Percentiles rank a stretch among this genome's conserved stretches.
These are phyloP conservation scores for Proterorhinus semilunaris DNA, from an alignment of 2,113 vertebrate genomes.

Conservation along the genomic window DNA sequence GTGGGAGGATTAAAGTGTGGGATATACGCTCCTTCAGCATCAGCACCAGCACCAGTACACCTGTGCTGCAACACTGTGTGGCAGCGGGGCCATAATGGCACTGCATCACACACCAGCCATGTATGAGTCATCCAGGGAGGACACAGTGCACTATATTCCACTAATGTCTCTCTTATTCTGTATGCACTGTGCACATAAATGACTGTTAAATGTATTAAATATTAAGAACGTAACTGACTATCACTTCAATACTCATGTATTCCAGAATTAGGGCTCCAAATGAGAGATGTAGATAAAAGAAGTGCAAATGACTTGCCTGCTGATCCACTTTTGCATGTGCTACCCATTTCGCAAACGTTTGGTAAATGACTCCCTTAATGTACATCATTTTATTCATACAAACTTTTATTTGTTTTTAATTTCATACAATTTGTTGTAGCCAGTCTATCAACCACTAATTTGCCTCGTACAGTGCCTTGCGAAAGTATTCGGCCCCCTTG, in stretches of 20 bases:
- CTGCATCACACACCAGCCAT: constrained; percentile 33
- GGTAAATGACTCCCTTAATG: not conserved
- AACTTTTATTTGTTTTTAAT: not conserved
- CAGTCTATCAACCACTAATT: not conserved
- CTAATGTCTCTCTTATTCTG: constrained; percentile 1
- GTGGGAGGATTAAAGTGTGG: constrained; percentile 46
- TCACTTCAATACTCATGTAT: not conserved
- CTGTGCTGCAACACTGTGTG: constrained; percentile 12
- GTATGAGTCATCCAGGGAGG: constrained; percentile 41
- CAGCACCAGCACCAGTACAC: not conserved
- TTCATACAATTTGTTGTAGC: not conserved
- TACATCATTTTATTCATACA: not conserved
- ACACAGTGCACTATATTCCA: constrained; percentile 9
- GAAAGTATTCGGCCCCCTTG: too few species aligned
- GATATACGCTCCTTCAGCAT: constrained; percentile 41
- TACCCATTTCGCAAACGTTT: too few species aligned
- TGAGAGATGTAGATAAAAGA: too few species aligned
- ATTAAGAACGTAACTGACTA: not conserved
- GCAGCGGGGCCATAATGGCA: constrained; percentile 20
- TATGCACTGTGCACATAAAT: not conserved
- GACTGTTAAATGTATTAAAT: not conserved
- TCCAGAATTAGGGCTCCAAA: too few species aligned
- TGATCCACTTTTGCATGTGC: too few species aligned
- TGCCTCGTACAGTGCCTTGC: too few species aligned
- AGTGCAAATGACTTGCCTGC: too few species aligned